Percentiles rank a stretch among this genome's conserved stretches.
These are phyloP conservation scores for Sylvicola cinctus DNA, from an alignment of 2,888 invertebrate genomes.

Conservation along the genomic window DNA sequence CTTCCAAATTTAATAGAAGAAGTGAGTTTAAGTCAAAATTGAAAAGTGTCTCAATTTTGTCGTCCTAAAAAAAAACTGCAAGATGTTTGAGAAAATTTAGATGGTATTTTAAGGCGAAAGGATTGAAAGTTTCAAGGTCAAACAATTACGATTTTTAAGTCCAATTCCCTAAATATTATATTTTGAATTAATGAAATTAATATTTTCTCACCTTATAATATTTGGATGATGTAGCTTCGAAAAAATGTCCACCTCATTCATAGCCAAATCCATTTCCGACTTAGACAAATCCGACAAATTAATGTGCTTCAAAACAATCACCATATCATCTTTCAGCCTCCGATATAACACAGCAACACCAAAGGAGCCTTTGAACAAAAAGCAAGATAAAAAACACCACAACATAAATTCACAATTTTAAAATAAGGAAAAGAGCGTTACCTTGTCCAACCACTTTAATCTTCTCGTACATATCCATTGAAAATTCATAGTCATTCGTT, in stretches of 20 bases:
- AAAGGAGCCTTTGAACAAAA: conserved; percentile 31
- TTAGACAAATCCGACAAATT: conserved; percentile 45
- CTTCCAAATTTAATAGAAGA: too few relatives aligned
- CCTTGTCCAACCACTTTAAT: conserved; percentile 22
- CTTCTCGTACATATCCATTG: conserved; percentile 15
- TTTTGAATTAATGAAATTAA: neutral
- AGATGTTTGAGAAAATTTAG: too few relatives aligned
- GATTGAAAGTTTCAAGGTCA: neutral
- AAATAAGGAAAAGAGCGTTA: conserved; percentile 10
- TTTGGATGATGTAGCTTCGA: conserved; percentile 51
- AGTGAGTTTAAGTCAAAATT: too few relatives aligned
- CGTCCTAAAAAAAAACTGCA: too few relatives aligned
- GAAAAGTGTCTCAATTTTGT: too few relatives aligned
- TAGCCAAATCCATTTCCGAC: conserved; percentile 40
- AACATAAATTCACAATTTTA: neutral
- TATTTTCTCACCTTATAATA: conserved; percentile 32
- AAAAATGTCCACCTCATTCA: conserved; percentile 48
- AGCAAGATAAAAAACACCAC: neutral
- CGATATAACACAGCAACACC: conserved; percentile 48
- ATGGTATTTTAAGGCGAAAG: too few relatives aligned
- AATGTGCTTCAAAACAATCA: conserved; percentile 55
- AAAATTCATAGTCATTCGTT: neutral
- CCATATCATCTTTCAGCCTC: conserved; percentile 35
- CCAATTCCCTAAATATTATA: too few relatives aligned
- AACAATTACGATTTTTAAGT: too few relatives aligned